Base-by-base conservation (phyloP, 1,140 invertebrate genomes). In the Bombus confusus region DNA sequence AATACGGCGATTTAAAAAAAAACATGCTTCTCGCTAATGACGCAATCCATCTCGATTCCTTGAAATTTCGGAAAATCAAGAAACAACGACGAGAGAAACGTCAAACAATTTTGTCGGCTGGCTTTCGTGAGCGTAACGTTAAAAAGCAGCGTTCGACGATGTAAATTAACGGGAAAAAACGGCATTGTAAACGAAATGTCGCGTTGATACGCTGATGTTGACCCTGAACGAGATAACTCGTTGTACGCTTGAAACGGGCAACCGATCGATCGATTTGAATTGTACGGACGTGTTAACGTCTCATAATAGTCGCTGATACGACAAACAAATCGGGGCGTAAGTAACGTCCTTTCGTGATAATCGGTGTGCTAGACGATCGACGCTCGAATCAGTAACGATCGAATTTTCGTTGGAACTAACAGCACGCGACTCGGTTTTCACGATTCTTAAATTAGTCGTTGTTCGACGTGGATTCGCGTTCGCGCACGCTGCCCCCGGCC, bases 401-500 rank as follows among this genome's bases (percentile, higher is more conserved):
- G 66, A 12, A 28, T 57, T 28, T 69, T 52, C 66, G 66, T 39
- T n/a, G 66, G 25, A 52, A 39, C 3, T 28, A 37, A 18, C 4
- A 18, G 9, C 22, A 34, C 41, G 43, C 18, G 41, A 15, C 15
- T 39, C 78, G 66, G 3, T 37, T 74, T 73, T 34, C n/a, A 4
- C 10, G n/a, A 74, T 64, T 82, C 52, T 47, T 73, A 64, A 82
- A 74, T 74, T 74, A 64, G n/a, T 74, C 69, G 37, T 64, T 47
- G 57, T 34, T 43, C 57, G 22, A 15, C 43, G 71, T 28, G 34
- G 41, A 77, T n/a, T 69, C 75, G 28, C 47, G 34, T 41, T 28
- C 31, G 66, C 25, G 15, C 28, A n/a, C 69, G 10, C 52, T 22
- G 1, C 31, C 12, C 1, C 31, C 68, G 18, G 1, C 59, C 10